Base-by-base conservation (phyloP, 2,888 invertebrate genomes). In the Melieria picta region DNA sequence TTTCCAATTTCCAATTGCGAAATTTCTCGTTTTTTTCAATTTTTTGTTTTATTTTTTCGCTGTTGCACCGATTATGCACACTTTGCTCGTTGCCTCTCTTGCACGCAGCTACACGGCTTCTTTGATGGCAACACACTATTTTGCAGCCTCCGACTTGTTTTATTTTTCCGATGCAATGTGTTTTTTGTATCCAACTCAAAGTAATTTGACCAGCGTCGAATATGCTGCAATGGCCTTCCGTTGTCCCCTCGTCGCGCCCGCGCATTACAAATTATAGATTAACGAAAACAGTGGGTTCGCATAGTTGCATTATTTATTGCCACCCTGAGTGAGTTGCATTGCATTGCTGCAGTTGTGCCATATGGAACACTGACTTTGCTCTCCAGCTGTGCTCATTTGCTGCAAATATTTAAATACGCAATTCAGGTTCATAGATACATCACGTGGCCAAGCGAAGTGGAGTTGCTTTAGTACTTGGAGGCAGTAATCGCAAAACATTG, bases 141-240 rank as follows among this genome's bases (percentile, higher is more conserved):
- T 30, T 30, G 30, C 30, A 3, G 30, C 30, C 30, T 30, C 30
- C 1, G 43, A 50, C 61, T 67, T 67, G n/a, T 45, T 16, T 67
- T 67, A 30, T 16, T 61, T 16, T 60, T 60, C 6, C 61, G 52
- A 61, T 60, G 67, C 60, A 30, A 30, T 67, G 58, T 67, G 45
- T 67, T 16, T 67, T 67, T 58, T 43, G 50, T 52, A 67, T 67
- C 61, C 60, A 67, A 58, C 67, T 67, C 67, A 67, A 61, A 67
- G 67, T 61, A 61, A 67, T 67, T 67, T 67, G 60, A 60, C 48
- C 67, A 60, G 2, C 30, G 3, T 30, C 30, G 30, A 30, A 30
- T 30, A 30, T 30, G 30, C 3, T 30, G 30, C 30, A 30, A 30
- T 2, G 30, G 30, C 30, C 30, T 30, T 30, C 30, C 30, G 58